phyloP scores from a whole-genome alignment of 2,113 vertebrate genomes.

The Mionectes macconnelli region DNA sequence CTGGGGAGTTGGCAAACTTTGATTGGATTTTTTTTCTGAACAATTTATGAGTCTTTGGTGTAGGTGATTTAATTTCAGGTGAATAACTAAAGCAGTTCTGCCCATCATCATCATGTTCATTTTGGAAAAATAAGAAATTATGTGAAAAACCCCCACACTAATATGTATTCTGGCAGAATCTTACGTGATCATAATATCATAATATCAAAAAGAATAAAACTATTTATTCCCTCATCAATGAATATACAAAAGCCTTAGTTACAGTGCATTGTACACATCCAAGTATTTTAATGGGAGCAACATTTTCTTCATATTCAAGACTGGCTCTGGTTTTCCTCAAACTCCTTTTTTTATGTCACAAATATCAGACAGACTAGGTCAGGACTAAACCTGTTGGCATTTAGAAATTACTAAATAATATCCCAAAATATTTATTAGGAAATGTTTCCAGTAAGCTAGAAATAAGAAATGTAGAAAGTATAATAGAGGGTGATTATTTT shows the following conservation, averaged over 20 bases:
- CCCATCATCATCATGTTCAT: neutral
- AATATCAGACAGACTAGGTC: neutral
- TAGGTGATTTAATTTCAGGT: neutral
- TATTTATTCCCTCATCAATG: neutral
- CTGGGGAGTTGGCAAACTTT: neutral
- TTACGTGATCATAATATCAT: neutral
- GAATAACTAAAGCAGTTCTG: neutral
- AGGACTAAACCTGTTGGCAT: neutral
- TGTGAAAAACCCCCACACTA: neutral
- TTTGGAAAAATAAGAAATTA: neutral
- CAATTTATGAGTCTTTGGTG: neutral
- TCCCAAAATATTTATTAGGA: neutral
- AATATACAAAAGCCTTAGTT: neutral
- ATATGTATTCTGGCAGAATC: neutral
- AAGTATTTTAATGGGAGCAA: neutral
- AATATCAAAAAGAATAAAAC: neutral
- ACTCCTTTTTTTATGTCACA: neutral
- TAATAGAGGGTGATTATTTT: neutral
- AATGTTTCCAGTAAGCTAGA: neutral
- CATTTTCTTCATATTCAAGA: neutral
- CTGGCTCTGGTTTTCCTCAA: neutral
- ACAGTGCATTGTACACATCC: neutral
- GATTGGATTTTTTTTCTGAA: neutral
- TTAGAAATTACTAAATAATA: neutral
- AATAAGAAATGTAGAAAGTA: neutral